Percentiles rank a stretch among this genome's conserved stretches.
Evolutionary conservation across 2,113 vertebrate genomes (phyloP).

Genomic region (Hippocampus guttulatus): DNA sequence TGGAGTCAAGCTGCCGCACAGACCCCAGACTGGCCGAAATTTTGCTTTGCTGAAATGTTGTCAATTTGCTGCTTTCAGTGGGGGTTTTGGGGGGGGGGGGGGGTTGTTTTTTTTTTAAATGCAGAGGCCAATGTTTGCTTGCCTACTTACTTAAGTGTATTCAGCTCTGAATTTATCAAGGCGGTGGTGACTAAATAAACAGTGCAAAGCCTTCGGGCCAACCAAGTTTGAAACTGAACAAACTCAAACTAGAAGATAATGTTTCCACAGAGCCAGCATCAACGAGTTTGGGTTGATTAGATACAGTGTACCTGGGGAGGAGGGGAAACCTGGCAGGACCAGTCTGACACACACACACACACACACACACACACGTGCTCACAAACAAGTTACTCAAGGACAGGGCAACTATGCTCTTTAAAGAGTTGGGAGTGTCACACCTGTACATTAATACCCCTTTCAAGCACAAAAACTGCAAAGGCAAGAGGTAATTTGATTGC

Average conservation of each 20-base stretch:
- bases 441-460: conserved; percentile 34
- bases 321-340: conserved; percentile 51
- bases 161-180: conserved; percentile 53
- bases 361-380: neutral
- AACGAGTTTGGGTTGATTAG: conserved; percentile 62
- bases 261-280: conserved; percentile 53
- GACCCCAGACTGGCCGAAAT: conserved; percentile 5
- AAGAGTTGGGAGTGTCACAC: conserved; percentile 59
- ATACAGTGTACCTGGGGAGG: conserved; percentile 51
- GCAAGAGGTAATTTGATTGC: neutral
- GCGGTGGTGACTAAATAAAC: conserved; percentile 56
- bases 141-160: conserved; percentile 49
- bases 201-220: conserved; percentile 40
- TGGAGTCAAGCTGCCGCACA: conserved; percentile 14
- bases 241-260: conserved; percentile 55
- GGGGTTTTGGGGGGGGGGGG: too few relatives aligned
- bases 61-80: conserved; percentile 7
- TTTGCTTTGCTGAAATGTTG: conserved; percentile 36
- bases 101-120: neutral
- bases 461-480: neutral
- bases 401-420: conserved; percentile 20
- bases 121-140: conserved; percentile 36
- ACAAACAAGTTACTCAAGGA: conserved; percentile 57
- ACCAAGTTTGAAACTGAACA: conserved; percentile 59
- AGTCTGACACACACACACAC: conserved; percentile 25